A percentile compares a stretch with the other conserved stretches of the same genome.
These are phyloP conservation scores for Pseudobourletiella spinata DNA, from an alignment of 1,140 invertebrate genomes.

Conservation along the genomic window DNA sequence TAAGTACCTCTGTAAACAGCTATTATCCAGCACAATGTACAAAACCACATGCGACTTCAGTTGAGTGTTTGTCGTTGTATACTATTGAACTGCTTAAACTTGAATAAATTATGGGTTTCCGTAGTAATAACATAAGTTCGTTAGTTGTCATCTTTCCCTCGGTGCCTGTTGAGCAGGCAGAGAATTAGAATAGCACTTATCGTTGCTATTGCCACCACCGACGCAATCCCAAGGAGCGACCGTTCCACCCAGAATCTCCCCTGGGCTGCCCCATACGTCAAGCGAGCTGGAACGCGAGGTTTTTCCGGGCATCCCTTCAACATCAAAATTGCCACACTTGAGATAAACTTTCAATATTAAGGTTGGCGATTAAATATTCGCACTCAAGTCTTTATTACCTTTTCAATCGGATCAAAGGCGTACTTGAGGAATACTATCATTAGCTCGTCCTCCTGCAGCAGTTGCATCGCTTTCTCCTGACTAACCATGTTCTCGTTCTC, in stretches of 20 bases:
- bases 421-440: conserved; percentile 33
- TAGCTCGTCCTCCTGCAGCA: conserved; percentile 29
- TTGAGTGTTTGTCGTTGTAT: too few species aligned
- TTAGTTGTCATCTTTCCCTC: conserved; percentile 15
- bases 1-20: too few species aligned
- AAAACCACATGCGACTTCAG: too few species aligned
- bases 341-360: too few species aligned
- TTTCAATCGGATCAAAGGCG: conserved; percentile 31
- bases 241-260: conserved; percentile 33
- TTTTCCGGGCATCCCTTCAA: conserved; percentile 32
- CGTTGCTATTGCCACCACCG: conserved; percentile 33
- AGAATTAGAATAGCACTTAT: conserved; percentile 31
- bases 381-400: conserved; percentile 21
- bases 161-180: conserved; percentile 30
- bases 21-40: too few species aligned
- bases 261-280: conserved; percentile 6
- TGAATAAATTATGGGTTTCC: too few species aligned
- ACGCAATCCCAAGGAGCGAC: conserved; percentile 29
- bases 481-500: conserved; percentile 35
- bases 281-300: conserved; percentile 11
- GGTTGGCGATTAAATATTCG: too few species aligned
- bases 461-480: conserved; percentile 31
- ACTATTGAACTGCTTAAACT: too few species aligned
- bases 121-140: not conserved
- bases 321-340: too few species aligned